These are phyloP conservation scores for Pectinophora gossypiella DNA, from an alignment of 1,140 invertebrate genomes.

Conservation along the genomic window DNA sequence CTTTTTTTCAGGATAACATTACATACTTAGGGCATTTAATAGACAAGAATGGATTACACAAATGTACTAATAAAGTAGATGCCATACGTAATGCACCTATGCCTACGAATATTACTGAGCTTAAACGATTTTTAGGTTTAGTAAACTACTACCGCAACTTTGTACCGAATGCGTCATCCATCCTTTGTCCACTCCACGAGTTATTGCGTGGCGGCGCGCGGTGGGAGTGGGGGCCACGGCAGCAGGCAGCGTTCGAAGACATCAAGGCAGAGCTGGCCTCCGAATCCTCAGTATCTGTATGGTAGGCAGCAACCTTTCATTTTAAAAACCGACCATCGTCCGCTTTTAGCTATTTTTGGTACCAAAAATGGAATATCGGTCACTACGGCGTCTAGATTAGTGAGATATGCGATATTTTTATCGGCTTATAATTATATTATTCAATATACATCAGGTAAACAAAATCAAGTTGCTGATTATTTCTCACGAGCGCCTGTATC, in stretches of 20 bases:
- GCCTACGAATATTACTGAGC: slow-evolving; percentile 26
- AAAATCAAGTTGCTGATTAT: slow-evolving; percentile 29
- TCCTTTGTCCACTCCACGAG: slow-evolving; percentile 13
- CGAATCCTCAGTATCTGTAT: not conserved
- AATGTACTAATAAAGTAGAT: slow-evolving; percentile 29
- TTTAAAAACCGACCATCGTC: not conserved
- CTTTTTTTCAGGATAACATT: slow-evolving; percentile 3
- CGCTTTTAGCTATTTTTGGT: not conserved
- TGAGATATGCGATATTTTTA: slow-evolving; percentile 38
- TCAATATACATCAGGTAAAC: slow-evolving; percentile 22
- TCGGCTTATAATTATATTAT: slow-evolving; percentile 40
- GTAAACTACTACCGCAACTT: slow-evolving; percentile 53
- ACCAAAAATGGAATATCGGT: slow-evolving; percentile 13
- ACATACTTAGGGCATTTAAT: slow-evolving; percentile 37
- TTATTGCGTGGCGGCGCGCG: not conserved
- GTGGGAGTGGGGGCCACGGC: not conserved
- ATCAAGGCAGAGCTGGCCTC: not conserved
- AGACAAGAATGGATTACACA: slow-evolving; percentile 22
- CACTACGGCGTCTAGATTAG: slow-evolving; percentile 27
- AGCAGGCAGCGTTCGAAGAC: not conserved
- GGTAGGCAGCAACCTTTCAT: not conserved
- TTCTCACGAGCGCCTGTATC: not conserved
- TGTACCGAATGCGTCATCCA: slow-evolving; percentile 16
- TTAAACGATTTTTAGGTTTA: slow-evolving; percentile 45
- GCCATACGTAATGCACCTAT: slow-evolving; percentile 33